Percentiles rank a stretch among this genome's conserved stretches.
Evolutionary conservation across 2,797 vertebrate genomes (phyloP).

Genomic region (Hirundo rustica): DNA sequence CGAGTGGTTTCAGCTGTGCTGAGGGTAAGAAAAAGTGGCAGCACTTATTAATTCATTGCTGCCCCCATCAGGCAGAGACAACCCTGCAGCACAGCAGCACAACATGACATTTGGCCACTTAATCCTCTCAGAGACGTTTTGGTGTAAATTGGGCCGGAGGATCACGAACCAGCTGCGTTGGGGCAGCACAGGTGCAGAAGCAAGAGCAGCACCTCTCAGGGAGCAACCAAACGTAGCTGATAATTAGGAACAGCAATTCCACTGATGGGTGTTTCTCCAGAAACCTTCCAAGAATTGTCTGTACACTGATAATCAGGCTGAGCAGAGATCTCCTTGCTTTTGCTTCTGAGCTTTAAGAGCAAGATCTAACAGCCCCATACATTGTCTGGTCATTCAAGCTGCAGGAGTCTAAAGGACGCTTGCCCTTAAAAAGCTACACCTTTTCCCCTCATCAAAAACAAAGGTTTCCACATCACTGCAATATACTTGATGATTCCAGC

Average conservation of each 20-base stretch:
- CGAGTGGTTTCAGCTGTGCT: background rate
- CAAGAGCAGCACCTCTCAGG: background rate
- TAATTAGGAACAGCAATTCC: constrained; percentile 17
- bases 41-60: constrained; percentile 66
- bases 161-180: background rate
- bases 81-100: constrained; percentile 37
- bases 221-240: background rate
- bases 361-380: background rate
- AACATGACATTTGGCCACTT: constrained; percentile 24
- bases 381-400: background rate
- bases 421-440: background rate
- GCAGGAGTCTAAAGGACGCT: background rate
- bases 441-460: background rate
- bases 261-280: constrained; percentile 27
- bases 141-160: background rate
- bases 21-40: background rate
- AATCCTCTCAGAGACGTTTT: constrained; percentile 2
- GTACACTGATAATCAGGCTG: constrained; percentile 22
- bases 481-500: background rate
- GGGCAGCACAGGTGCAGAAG: background rate
- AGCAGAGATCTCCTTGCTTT: background rate
- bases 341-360: background rate
- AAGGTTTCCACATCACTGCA: background rate
- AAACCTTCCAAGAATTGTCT: constrained; percentile 43
- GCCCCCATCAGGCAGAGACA: constrained; percentile 68